Evolutionary conservation across 2,888 invertebrate genomes (phyloP), one percentile per base, ranked within the genome.

Genomic region (Agrotis ipsilon): DNA sequence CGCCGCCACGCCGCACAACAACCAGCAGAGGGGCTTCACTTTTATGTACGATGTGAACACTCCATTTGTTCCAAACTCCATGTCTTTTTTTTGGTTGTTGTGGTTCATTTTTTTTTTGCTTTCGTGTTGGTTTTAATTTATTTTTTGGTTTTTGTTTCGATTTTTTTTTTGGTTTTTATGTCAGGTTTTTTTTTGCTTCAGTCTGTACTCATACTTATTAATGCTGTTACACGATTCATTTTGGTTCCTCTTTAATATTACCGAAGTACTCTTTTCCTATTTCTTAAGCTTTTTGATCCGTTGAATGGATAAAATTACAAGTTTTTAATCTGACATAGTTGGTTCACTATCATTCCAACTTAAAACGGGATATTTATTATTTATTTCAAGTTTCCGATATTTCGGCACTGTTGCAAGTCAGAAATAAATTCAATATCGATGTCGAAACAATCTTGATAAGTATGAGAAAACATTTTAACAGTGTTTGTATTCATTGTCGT

Each of bases 21-120:
- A 98, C 91, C 97, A 97, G 52, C 97, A 97, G 78, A 97, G 98
- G 66, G 98, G 98, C 78, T 98, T 98, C 93, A 96, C 97, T 75
- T 97, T 98, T 82, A 97, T 98, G 98, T 98, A 96, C 68, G 89
- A 39, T 66, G 5, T 24, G 24, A 19, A 19, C n/a, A 39, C 39
- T 39, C 32, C 19, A 0, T 19, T n/a, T 19, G 49, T 18, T 18
- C 39, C 14, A n/a, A 57, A 16, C 6, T 16, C 48, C 52, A 21
- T 49, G 19, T 52, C 54, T 49, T 58, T 39, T 61, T 65, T 71
- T 59, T 18, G 7, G 60, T 72, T 61, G 64, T 60, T 65, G 49
- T 72, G 48, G 19, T 66, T 39, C 55, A 52, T 65, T 77, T 52
- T 16, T 24, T 57, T 55, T 58, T 59, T 77, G 52, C 75, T 54